Evolutionary conservation across 1,140 invertebrate genomes (phyloP), one percentile per base, ranked within the genome.

Genomic region (Idris sp.): DNA sequence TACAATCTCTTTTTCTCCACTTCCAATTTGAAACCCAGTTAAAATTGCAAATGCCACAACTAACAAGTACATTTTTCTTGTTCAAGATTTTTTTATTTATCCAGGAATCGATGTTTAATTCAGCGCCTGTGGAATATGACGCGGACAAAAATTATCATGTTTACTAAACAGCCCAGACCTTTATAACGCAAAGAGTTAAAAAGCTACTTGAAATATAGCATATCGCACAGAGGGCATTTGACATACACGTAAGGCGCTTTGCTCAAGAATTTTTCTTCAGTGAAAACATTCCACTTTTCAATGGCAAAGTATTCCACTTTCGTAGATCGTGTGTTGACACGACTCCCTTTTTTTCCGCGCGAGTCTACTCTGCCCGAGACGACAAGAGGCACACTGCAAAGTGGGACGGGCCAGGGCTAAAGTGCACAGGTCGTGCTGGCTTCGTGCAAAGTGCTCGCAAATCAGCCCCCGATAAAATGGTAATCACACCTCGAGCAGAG

Each of bases 381-480:
- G 64, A 67, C 54, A 53, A 71, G 71, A 77, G 72, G 41, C 49
- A 56, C 28, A 64, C 58, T 43, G 40, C 58, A 62, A 46, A 72
- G 51, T 51, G 51, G 40, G 33, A 51, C 18, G 56, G 19, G 30
- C 28, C 28, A 54, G 14, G 19, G 44, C 36, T 38, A 77, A 79
- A 81, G 74, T 81, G 75, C 78, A 67, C 31, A 10, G 51, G 62
- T 53, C 71, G 71, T 56, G 58, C 44, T 0, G 62, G 26, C 16
- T 82, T 83, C 81, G 74, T 81, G 79, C 71, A 79, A 79, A 81
- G 80, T 81, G 81, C 80, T 83, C 81, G 80, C 81, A 85, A 85
- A 84, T 84, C 83, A 85, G 77, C 72, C 76, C n/a, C 71, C 83
- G 81, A 83, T 85, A 84, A 84, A 85, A 85, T 84, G 83, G 79